Evolutionary conservation across 2,113 vertebrate genomes (phyloP).

Genomic region (Sakesphorus luctuosus): DNA sequence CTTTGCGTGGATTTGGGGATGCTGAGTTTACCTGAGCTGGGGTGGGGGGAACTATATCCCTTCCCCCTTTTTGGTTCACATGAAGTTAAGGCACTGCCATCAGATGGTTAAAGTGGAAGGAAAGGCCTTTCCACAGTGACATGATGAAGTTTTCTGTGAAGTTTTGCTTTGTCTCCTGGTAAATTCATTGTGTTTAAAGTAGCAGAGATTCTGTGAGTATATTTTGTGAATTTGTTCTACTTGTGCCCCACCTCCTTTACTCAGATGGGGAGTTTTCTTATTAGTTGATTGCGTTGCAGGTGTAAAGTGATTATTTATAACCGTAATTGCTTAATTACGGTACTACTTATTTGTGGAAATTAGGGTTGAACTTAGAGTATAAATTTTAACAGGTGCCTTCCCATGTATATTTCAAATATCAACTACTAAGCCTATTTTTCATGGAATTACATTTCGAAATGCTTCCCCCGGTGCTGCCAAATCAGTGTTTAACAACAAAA

Average conservation of each 20-base stretch:
- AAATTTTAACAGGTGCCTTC: neutral
- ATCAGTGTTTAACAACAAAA: neutral
- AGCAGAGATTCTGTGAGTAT: neutral
- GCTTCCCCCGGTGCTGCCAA: neutral
- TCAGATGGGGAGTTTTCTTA: neutral
- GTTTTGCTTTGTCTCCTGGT: neutral
- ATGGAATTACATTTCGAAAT: neutral
- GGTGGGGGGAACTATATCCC: neutral
- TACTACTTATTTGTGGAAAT: neutral
- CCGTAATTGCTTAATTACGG: neutral
- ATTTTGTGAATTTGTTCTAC: neutral
- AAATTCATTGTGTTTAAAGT: neutral
- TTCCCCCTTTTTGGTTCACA: neutral
- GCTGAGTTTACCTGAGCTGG: constrained; percentile 56
- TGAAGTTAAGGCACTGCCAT: neutral
- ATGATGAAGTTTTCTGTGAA: neutral
- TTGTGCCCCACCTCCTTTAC: neutral
- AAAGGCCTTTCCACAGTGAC: neutral
- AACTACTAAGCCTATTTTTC: neutral
- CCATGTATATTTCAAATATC: neutral
- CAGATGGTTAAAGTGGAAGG: neutral
- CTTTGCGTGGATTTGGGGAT: constrained; percentile 40
- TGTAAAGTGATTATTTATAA: neutral
- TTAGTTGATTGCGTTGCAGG: neutral
- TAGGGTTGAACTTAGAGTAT: neutral